Percentiles rank a stretch among this genome's conserved stretches.
phyloP scores from a whole-genome alignment of 53 echinoderm and acorn worm species.

The Holothuria scabra region DNA sequence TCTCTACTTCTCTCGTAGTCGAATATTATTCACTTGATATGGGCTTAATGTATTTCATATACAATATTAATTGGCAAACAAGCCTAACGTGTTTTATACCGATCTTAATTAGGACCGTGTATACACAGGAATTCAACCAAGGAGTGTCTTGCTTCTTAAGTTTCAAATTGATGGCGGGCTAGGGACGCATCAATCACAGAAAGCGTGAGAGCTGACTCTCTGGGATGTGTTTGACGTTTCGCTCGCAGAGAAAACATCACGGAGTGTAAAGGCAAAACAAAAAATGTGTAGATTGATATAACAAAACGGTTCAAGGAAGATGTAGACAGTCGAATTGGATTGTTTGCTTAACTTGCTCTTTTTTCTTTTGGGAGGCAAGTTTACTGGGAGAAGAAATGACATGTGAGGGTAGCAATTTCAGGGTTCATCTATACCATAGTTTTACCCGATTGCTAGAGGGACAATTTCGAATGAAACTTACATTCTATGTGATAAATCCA shows the following conservation, averaged over 20 bases:
- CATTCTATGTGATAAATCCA: too few relatives aligned
- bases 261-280: too few relatives aligned
- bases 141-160: background rate
- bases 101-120: constrained; percentile 38
- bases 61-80: constrained; percentile 48
- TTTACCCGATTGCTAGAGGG: too few relatives aligned
- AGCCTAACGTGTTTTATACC: constrained; percentile 35
- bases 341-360: too few relatives aligned
- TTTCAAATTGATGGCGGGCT: constrained; percentile 36
- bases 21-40: constrained; percentile 22
- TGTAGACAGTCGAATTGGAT: too few relatives aligned
- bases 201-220: constrained; percentile 17
- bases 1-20: background rate
- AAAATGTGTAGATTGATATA: too few relatives aligned
- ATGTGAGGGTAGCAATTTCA: too few relatives aligned
- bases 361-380: too few relatives aligned
- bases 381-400: too few relatives aligned
- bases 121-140: constrained; percentile 31
- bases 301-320: too few relatives aligned
- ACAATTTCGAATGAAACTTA: too few relatives aligned
- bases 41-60: constrained; percentile 39
- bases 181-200: constrained; percentile 40
- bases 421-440: too few relatives aligned
- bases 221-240: constrained; percentile 4
- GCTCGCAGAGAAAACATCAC: constrained; percentile 4